Percentiles rank a stretch among this genome's conserved stretches.
phyloP scores from a whole-genome alignment of 1,140 invertebrate genomes.

The Zaprionus taronus region DNA sequence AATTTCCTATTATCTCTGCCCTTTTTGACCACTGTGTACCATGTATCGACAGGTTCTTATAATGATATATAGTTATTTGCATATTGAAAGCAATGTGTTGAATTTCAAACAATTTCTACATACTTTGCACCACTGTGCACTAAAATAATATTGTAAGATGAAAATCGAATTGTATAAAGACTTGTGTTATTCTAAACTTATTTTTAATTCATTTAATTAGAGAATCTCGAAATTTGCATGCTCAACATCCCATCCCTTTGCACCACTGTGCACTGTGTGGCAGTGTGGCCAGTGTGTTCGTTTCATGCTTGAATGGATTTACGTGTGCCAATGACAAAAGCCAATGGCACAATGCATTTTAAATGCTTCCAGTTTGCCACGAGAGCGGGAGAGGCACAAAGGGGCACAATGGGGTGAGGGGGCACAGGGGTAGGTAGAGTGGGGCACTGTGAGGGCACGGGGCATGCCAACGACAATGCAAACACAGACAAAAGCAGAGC shows the following conservation, averaged over 20 bases:
- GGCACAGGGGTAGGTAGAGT: too few relatives aligned
- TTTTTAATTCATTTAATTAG: not conserved
- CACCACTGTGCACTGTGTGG: constrained; percentile 16
- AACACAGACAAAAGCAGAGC: constrained; percentile 42
- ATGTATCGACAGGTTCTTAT: too few relatives aligned
- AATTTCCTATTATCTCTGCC: too few relatives aligned
- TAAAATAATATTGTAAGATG: too few relatives aligned
- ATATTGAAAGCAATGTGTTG: too few relatives aligned
- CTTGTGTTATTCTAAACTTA: not conserved
- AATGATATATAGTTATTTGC: too few relatives aligned
- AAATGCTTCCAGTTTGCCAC: constrained; percentile 18
- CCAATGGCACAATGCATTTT: constrained; percentile 56
- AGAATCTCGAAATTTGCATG: too few relatives aligned
- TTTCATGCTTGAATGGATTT: constrained; percentile 68
- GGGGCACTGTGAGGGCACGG: not conserved
- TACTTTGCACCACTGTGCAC: too few relatives aligned
- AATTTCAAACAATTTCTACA: too few relatives aligned
- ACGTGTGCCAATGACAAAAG: constrained; percentile 63
- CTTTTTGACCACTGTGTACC: too few relatives aligned
- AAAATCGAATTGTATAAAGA: not conserved
- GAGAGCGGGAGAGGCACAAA: not conserved
- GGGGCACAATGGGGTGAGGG: not conserved
- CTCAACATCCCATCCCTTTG: too few relatives aligned
- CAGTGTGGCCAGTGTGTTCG: constrained; percentile 23
- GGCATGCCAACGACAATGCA: constrained; percentile 24